phyloP scores from a whole-genome alignment of 2,113 vertebrate species.

The Dasyprocta punctata region DNA sequence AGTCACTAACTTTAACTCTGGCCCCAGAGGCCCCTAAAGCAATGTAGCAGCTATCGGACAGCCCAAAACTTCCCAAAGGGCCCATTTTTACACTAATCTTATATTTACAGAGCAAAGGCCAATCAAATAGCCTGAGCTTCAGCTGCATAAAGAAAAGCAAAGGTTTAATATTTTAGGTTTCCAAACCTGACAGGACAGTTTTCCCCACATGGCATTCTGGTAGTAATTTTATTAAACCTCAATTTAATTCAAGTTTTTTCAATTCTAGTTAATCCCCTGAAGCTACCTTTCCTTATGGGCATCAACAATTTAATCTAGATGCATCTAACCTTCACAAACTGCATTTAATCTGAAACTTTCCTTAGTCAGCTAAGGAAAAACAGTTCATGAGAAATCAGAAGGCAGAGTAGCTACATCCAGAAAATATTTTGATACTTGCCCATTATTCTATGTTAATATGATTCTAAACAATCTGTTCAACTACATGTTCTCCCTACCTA shows the following conservation, averaged over 20 bases:
- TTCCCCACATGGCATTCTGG: not conserved
- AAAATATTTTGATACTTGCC: not conserved
- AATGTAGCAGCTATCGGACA: accelerated
- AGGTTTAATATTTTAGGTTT: not conserved
- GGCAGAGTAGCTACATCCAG: not conserved
- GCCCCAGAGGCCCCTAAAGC: too few relatives aligned
- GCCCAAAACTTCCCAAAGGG: not conserved
- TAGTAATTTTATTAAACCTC: not conserved
- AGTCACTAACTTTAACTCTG: not conserved
- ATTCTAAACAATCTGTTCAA: not conserved
- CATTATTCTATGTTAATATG: not conserved
- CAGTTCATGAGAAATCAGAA: not conserved
- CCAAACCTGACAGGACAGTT: not conserved
- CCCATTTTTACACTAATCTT: too few relatives aligned
- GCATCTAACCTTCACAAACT: too few relatives aligned
- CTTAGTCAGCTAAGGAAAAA: not conserved
- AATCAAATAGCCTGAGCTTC: not conserved
- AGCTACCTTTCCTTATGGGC: not conserved
- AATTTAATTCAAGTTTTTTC: not conserved
- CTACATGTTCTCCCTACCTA: not conserved
- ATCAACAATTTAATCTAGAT: not conserved
- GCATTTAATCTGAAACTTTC: not conserved
- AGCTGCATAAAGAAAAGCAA: not conserved
- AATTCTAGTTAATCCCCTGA: not conserved
- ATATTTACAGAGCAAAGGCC: not conserved